Evolutionary conservation across 2,797 vertebrate species (phyloP).

Genomic region (Characodon lateralis): DNA sequence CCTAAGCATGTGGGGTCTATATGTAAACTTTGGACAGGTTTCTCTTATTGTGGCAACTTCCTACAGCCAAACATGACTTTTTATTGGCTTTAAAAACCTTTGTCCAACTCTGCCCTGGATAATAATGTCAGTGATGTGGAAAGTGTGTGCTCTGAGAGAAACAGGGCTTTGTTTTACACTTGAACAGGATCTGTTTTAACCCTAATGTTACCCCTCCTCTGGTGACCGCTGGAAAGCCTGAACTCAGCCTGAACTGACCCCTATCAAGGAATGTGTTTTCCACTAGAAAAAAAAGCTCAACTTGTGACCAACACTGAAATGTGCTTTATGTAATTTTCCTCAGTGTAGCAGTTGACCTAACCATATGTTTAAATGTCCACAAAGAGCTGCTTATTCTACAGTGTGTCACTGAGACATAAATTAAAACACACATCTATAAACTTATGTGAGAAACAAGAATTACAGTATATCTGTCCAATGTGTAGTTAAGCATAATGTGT

Average conservation of each 20-base stretch:
- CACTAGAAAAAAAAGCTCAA: conserved; percentile 70
- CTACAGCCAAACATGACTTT: background rate
- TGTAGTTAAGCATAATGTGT: background rate
- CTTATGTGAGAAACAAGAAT: background rate
- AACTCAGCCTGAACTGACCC: conserved; percentile 67
- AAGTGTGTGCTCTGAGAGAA: conserved; percentile 14
- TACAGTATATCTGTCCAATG: background rate
- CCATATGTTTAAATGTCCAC: conserved; percentile 20
- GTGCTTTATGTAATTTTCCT: conserved; percentile 67
- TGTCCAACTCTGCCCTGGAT: conserved; percentile 1
- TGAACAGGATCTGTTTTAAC: conserved; percentile 67
- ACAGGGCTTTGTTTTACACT: conserved; percentile 48
- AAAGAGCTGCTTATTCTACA: conserved; percentile 13
- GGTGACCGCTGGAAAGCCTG: conserved; percentile 57
- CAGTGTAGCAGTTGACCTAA: conserved; percentile 55
- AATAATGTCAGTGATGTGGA: conserved; percentile 3
- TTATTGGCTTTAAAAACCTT: background rate
- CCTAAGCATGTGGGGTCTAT: background rate
- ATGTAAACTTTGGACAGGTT: background rate
- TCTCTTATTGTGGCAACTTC: background rate
- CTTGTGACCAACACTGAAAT: conserved; percentile 68
- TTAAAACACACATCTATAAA: conserved; percentile 2
- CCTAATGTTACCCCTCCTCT: conserved; percentile 64
- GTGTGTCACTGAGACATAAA: conserved; percentile 22
- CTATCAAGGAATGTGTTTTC: conserved; percentile 75